Conservation (phyloP, 2,888 invertebrate genomes). For the Dryococelus australis region DNA sequence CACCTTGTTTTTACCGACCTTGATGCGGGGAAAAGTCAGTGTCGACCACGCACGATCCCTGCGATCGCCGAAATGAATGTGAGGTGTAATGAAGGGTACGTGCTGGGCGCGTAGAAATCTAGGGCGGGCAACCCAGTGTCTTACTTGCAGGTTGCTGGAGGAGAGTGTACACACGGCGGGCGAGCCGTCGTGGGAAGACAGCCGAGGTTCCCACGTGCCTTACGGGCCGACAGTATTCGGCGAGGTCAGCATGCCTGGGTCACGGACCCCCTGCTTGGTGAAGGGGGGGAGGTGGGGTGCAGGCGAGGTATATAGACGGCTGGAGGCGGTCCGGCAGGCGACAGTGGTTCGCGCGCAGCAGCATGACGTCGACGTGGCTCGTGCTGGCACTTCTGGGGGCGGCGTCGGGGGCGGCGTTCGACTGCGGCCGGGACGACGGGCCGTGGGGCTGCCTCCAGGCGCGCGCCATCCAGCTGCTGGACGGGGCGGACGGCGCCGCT, state of each 20-base stretch:
- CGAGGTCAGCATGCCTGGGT: not conserved
- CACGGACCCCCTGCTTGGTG: not conserved
- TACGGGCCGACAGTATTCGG: not conserved
- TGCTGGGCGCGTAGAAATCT: too few relatives aligned
- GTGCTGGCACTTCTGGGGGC: not conserved
- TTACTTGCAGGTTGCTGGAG: not conserved
- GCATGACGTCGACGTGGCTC: not conserved
- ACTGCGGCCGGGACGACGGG: constrained; percentile 72
- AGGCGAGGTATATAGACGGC: not conserved
- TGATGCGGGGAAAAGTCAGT: too few relatives aligned
- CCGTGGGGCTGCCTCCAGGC: constrained; percentile 80
- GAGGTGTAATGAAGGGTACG: too few relatives aligned
- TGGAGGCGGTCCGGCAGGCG: not conserved
- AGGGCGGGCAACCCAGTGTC: not conserved
- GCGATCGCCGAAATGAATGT: too few relatives aligned
- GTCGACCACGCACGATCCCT: too few relatives aligned
- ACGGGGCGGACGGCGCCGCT: constrained; percentile 68
- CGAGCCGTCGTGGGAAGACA: not conserved
- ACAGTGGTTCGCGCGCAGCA: not conserved
- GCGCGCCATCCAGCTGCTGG: constrained; percentile 81
- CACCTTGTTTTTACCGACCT: too few relatives aligned
- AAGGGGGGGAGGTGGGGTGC: not conserved
- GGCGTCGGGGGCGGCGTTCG: constrained; percentile 52
- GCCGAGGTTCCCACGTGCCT: not conserved
- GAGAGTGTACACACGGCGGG: not conserved